phyloP scores from a whole-genome alignment of 2,113 vertebrate species.

The Psammodynastes pulverulentus region DNA sequence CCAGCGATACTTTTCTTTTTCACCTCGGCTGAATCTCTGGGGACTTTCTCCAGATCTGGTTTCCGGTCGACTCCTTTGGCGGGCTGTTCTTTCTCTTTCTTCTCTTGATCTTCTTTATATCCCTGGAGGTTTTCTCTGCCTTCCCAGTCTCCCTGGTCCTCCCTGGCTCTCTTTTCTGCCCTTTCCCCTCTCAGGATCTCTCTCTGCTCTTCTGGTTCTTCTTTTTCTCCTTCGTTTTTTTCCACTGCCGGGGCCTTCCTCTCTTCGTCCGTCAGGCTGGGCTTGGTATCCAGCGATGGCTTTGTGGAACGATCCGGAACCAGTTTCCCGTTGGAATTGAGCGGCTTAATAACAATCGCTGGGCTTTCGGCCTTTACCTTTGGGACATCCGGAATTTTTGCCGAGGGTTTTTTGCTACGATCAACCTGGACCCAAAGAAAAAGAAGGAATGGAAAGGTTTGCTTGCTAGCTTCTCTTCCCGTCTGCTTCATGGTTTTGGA shows the following conservation, averaged over 20 bases:
- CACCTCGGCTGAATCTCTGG: slow-evolving; percentile 61
- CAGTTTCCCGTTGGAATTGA: slow-evolving; percentile 67
- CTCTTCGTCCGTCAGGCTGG: slow-evolving; percentile 76
- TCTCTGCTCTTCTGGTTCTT: slow-evolving; percentile 71
- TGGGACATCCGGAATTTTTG: slow-evolving; percentile 64
- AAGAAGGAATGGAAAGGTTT: slow-evolving; percentile 14
- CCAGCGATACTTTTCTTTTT: slow-evolving; percentile 66
- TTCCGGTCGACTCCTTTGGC: slow-evolving; percentile 58
- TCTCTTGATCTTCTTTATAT: slow-evolving; percentile 67
- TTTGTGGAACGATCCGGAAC: slow-evolving; percentile 86
- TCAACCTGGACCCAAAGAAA: slow-evolving; percentile 78
- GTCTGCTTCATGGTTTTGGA: not conserved
- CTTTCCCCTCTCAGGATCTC: slow-evolving; percentile 65
- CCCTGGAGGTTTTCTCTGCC: slow-evolving; percentile 54
- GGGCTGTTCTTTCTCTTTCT: slow-evolving; percentile 59
- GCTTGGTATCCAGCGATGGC: slow-evolving; percentile 58
- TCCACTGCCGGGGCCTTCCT: slow-evolving; percentile 74
- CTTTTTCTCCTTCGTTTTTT: slow-evolving; percentile 78
- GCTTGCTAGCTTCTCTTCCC: slow-evolving; percentile 3
- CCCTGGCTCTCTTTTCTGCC: slow-evolving; percentile 60
- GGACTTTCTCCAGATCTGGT: slow-evolving; percentile 61
- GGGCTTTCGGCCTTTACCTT: slow-evolving; percentile 65
- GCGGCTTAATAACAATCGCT: slow-evolving; percentile 67
- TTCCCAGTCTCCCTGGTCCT: slow-evolving; percentile 66
- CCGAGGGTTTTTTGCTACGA: slow-evolving; percentile 86